Base-by-base conservation (phyloP, 2,797 vertebrate species). In the Sandelia bainsii region DNA sequence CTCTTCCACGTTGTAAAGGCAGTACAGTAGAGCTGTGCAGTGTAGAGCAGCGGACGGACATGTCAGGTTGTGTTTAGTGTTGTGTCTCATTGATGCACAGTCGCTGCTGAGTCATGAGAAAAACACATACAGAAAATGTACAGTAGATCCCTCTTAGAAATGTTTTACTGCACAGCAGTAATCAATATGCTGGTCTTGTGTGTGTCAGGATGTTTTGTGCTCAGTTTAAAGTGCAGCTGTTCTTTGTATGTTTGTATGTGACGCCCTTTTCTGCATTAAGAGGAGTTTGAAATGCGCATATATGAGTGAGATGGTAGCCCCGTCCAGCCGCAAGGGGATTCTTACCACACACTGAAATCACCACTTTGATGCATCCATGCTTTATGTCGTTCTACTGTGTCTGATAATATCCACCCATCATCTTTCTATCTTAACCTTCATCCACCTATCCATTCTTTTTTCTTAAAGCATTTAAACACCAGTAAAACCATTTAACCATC, bases 201-300 rank as follows among this genome's bases (percentile, higher is more conserved):
- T 25, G 10, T 75, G 42, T 60, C 27, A 39, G 34, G 61, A 9
- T 34, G 45, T 45, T 13, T n/a, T 75, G 59, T 63, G 72, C 58
- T 46, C 3, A 5, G 27, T 71, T 32, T 51, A 39, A 59, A 65
- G 61, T 74, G 74, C 70, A 78, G 68, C 82, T 64, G 53, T 62
- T 58, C 25, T 65, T 45, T 71, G 48, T 76, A 32, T 69, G 59
- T 50, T 22, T 25, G 25, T 53, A 53, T 64, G 50, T 0, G 72
- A 62, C 62, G 39, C 58, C 61, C 75, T 65, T 75, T 67, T 89
- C 63, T 87, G 79, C 87, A 89, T 89, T 80, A 87, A 80, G 64
- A 74, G 68, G 69, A 66, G 89, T 91, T 92, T 87, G 52, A 87
- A 80, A 90, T 93, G 87, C 49, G 62, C 81, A 91, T 93, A 89